Base-by-base conservation (phyloP, 2,888 invertebrate genomes). In the Pristionchus fissidentatus region DNA sequence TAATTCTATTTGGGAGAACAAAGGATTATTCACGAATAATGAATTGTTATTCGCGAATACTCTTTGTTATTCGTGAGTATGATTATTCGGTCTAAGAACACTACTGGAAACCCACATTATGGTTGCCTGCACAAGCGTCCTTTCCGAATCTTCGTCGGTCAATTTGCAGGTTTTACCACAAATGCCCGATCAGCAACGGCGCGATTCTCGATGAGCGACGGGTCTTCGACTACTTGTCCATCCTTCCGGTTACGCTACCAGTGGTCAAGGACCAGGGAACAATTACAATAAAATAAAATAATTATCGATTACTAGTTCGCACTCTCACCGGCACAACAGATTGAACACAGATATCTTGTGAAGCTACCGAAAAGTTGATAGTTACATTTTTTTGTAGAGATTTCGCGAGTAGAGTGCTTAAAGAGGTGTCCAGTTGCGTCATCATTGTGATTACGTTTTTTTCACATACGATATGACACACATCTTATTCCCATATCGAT, bases 161-260 rank as follows among this genome's bases (percentile, higher is more conserved):
- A n/a, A n/a, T 4, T 62, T 62, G 0, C 66, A 66, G 66, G 38
- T 66, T 66, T 41, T 38, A 32, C 38, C 66, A 66, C 66, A 29
- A n/a, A 19, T 66, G 66, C 38, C 66, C 66, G 10, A 66, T 66
- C 66, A 66, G 66, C n/a, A 66, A 66, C 22, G 66, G 66, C 1
- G 66, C 66, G 4, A 66, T 66, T n/a, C 41, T 66, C 0, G 66
- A 66, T 19, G 66, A 66, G 19, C 66, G 66, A 41, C 66, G 66
- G 38, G 66, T 66, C 66, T 66, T 66, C 38, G 41, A 66, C 7
- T 66, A 66, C 22, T 38, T 32, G 1, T 66, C 66, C 41, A 29
- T 66, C 41, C 41, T 66, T 10, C 66, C 66, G 5, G n/a, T 66
- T 38, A 35, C 66, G 1, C 66, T 66, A 2, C 66, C 66, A 32